Evolutionary conservation across 2,888 invertebrate genomes (phyloP).

Genomic region (Coelopa pilipes): DNA sequence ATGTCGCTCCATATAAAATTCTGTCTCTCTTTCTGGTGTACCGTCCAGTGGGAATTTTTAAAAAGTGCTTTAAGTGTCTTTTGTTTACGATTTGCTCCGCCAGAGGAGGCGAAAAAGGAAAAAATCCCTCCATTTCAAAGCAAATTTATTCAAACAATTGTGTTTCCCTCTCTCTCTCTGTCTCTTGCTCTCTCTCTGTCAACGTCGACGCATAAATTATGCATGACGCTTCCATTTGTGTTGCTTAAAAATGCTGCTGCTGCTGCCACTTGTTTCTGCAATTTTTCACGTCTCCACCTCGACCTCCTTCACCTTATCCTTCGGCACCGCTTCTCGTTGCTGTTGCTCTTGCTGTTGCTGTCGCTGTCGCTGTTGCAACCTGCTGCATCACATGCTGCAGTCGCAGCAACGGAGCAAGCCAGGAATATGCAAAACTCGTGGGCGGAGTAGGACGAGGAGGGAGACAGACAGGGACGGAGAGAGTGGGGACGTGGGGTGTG

Average conservation of each 20-base stretch:
- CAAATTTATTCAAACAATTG: constrained; percentile 43
- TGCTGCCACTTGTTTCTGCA: not conserved
- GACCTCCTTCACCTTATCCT: not conserved
- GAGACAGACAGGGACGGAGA: too few relatives aligned
- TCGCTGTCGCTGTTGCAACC: not conserved
- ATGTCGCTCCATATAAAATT: not conserved
- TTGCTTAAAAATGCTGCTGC: constrained; percentile 37
- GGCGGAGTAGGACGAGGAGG: too few relatives aligned
- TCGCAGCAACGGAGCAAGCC: not conserved
- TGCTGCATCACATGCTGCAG: constrained; percentile 12
- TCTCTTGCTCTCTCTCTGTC: constrained; percentile 16
- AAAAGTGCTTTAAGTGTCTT: not conserved
- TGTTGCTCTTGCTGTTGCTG: too few relatives aligned
- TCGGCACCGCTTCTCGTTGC: not conserved
- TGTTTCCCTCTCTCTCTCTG: constrained; percentile 13
- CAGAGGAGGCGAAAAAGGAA: constrained; percentile 7
- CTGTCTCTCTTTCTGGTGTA: not conserved
- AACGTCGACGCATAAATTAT: constrained; percentile 46
- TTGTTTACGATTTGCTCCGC: not conserved
- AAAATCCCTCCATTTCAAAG: constrained; percentile 40
- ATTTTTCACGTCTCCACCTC: constrained; percentile 1
- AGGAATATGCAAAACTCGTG: not conserved
- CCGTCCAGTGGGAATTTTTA: not conserved
- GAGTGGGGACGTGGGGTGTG: too few relatives aligned
- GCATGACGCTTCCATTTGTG: constrained; percentile 49